These are phyloP conservation scores for Drosophila melanogaster DNA, from an alignment of 1,140 invertebrate genomes.

Conservation along the genomic window Release_6_plus_ISO1_MT NT_033777.3:30584501-30585000, in stretches of 20 bases:
- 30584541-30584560: conserved; percentile 9
- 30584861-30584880: conserved; percentile 89
- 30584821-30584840: conserved; percentile 94
- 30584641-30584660: conserved; percentile 91
- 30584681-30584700: conserved; percentile 89
- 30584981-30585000: not conserved
- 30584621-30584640: conserved; percentile 91
- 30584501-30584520: conserved; percentile 62
- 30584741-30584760: conserved; percentile 93
- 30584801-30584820: conserved; percentile 94
- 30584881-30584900: conserved; percentile 86
- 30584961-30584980: too few relatives aligned
- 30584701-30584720: conserved; percentile 89
- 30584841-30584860: conserved; percentile 93
- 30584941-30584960: too few relatives aligned
- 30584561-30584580: conserved; percentile 86
- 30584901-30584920: not conserved
- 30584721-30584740: conserved; percentile 93
- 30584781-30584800: conserved; percentile 90
- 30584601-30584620: conserved; percentile 90
- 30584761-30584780: conserved; percentile 90
- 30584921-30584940: not conserved
- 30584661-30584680: conserved; percentile 92
- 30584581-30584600: conserved; percentile 89
- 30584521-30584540: conserved; percentile 3